Evolutionary conservation across 2,888 invertebrate species (phyloP).

Genomic region (Cerceris rybyensis): DNA sequence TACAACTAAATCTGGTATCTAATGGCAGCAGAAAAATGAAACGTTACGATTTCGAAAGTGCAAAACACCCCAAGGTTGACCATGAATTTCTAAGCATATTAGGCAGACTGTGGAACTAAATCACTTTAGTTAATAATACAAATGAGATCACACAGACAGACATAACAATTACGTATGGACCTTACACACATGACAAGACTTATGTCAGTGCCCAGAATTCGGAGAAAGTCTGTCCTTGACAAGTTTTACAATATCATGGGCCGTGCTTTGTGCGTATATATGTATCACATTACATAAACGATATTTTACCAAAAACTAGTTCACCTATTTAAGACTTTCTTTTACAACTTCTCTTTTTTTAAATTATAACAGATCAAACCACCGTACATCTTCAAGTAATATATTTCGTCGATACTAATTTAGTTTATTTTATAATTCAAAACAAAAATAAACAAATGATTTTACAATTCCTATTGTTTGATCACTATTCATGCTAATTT

Average conservation of each 20-base stretch:
- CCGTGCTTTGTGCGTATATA: conserved; percentile 42
- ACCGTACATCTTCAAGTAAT: too few relatives aligned
- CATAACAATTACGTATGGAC: conserved; percentile 29
- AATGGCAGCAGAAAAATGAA: too few relatives aligned
- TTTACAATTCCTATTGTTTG: too few relatives aligned
- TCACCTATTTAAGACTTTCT: not conserved
- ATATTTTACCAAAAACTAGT: conserved; percentile 8
- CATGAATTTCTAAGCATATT: not conserved
- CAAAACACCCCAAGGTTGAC: too few relatives aligned
- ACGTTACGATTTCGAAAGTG: too few relatives aligned
- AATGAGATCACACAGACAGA: conserved; percentile 46
- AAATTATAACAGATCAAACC: too few relatives aligned
- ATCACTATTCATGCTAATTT: too few relatives aligned
- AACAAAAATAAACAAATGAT: too few relatives aligned
- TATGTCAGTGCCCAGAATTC: conserved; percentile 63
- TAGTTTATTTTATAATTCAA: too few relatives aligned
- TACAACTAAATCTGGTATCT: too few relatives aligned
- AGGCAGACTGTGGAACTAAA: not conserved
- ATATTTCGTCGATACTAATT: too few relatives aligned
- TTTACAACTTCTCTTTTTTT: too few relatives aligned
- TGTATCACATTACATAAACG: conserved; percentile 60
- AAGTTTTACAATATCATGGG: conserved; percentile 59
- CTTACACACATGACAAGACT: conserved; percentile 40
- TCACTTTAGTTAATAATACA: conserved; percentile 36
- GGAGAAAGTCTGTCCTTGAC: conserved; percentile 72